Base-by-base conservation (phyloP, 1,140 invertebrate genomes). In the Aphelinus certus region DNA sequence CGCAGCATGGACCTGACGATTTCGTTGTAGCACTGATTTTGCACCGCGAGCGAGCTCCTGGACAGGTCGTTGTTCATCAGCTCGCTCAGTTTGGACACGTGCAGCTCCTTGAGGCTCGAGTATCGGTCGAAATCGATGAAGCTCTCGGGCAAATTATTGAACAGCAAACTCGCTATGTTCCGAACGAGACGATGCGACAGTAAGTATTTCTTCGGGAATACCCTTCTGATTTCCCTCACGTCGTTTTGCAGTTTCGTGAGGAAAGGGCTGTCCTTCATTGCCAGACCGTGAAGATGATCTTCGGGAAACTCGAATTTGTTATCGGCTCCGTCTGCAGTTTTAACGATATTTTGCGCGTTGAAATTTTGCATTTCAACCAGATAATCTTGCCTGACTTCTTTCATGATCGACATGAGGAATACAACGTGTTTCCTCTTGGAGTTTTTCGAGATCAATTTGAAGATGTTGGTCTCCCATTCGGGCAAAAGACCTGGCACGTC, bases 1-100 rank as follows among this genome's bases (percentile, higher is more conserved):
- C 43, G 71, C 9, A 61, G 57, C 53, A 87, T 71, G 10, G n/a
- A 63, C 74, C 74, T 82, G 9, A 79, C 73, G 0, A 82, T 78
- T 67, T 83, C 80, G 3, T 77, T 79, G 70, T 88, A 85, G 79
- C 84, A 85, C 3, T 83, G 57, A 66, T 83, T 83, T n/a, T 77
- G 79, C 43, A 87, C 79, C 0, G 57, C 76, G 1, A 79, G 46
- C 3, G 75, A 75, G 2, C 68, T 68, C 57, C 71, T 82, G 56
- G 76, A 81, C 6, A 87, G 76, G 5, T 84, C 81, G 3, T 73
- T 79, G 4, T 70, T 74, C 43, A 85, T 79, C 7, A 71, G 67
- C 7, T 10, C 69, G 0, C 9, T 76, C 45, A 82, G 62, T 45
- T 79, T 76, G 0, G 45, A 55, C 5, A 80, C 58, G 3, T 78